Percentiles rank a stretch among this genome's conserved stretches.
These are phyloP conservation scores for Carabus problematicus DNA, from an alignment of 2,888 invertebrate species.

Conservation along the genomic window DNA sequence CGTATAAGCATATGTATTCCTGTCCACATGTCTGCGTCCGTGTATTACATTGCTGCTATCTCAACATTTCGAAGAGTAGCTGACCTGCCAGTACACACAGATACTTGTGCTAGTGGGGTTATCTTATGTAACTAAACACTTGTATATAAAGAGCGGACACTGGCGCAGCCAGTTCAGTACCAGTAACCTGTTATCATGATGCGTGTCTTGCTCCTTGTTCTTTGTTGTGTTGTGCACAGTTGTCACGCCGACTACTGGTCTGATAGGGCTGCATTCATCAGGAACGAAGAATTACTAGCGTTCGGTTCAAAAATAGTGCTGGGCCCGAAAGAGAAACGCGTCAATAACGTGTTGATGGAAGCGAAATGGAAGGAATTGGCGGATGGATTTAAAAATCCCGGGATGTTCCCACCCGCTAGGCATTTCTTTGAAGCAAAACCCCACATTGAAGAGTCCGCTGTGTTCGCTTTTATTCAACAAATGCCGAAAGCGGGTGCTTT, in stretches of 20 bases:
- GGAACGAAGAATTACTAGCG: slow-evolving; percentile 6
- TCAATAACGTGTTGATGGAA: slow-evolving; percentile 43
- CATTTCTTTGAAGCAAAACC: slow-evolving; percentile 68
- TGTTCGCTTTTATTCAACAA: slow-evolving; percentile 69
- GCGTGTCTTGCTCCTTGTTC: neutral
- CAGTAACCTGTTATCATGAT: neutral
- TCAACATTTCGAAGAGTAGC: no score
- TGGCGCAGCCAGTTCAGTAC: slow-evolving; percentile 2
- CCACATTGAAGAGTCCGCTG: slow-evolving; percentile 66
- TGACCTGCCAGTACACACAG: no score
- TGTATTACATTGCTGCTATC: no score
- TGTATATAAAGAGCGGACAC: slow-evolving; percentile 4
- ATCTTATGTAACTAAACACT: neutral
- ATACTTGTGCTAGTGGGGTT: neutral
- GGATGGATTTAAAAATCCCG: slow-evolving; percentile 25
- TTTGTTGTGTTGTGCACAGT: neutral
- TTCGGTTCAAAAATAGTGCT: slow-evolving; percentile 17
- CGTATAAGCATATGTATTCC: no score
- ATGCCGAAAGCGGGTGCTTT: slow-evolving; percentile 79
- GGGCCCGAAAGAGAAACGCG: slow-evolving; percentile 43
- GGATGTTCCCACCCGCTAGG: slow-evolving; percentile 65
- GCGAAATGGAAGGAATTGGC: slow-evolving; percentile 44
- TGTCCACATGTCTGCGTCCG: no score
- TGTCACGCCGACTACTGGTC: slow-evolving; percentile 11
- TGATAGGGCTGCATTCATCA: neutral